Conservation (phyloP, 2,888 invertebrate species). For the Norana najaformis region DNA sequence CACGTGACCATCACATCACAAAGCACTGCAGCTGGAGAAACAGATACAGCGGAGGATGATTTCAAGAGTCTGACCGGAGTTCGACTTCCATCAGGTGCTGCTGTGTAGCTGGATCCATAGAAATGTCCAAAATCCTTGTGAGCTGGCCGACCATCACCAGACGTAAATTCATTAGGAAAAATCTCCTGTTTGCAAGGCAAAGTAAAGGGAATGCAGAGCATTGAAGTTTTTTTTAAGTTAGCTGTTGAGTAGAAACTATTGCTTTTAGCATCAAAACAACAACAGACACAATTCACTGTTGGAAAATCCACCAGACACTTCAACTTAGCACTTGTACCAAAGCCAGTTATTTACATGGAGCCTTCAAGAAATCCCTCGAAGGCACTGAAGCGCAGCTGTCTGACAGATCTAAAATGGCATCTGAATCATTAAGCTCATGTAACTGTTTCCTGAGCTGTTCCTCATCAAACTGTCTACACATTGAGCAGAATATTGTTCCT, state of each 20-base stretch:
- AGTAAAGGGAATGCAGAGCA: neutral
- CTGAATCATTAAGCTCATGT: too few species aligned
- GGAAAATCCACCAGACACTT: neutral
- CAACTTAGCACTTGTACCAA: too few species aligned
- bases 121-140: conserved; percentile 85
- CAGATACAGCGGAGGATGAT: neutral
- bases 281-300: neutral
- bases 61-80: conserved; percentile 73
- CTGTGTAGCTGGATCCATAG: conserved; percentile 91
- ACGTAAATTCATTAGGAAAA: conserved; percentile 81
- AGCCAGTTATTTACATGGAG: too few species aligned
- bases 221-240: neutral
- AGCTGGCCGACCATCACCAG: conserved; percentile 77
- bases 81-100: conserved; percentile 88
- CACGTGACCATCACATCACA: neutral
- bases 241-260: neutral
- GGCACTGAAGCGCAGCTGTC: too few species aligned
- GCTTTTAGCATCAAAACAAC: neutral
- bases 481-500: too few species aligned
- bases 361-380: too few species aligned
- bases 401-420: too few species aligned
- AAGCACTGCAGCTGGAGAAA: neutral
- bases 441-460: too few species aligned
- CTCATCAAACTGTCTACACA: too few species aligned
- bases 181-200: conserved; percentile 60